phyloP scores from a whole-genome alignment of 2,888 invertebrate species.

The Melolontha melolontha region DNA sequence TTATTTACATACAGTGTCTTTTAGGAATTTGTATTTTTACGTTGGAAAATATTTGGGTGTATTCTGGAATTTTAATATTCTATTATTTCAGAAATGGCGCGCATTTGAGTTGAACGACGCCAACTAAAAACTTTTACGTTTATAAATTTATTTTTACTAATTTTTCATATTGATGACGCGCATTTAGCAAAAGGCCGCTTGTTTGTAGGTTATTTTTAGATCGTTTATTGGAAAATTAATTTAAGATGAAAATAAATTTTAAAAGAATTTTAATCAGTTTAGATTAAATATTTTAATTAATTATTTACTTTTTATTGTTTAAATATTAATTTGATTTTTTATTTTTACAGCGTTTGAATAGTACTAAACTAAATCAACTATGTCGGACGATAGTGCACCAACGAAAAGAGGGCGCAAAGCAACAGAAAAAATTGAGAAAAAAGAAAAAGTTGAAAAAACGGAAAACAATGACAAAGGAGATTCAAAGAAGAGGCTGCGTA shows the following conservation, averaged over 20 bases:
- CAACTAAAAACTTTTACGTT: constrained; percentile 32
- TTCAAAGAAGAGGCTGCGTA: constrained; percentile 46
- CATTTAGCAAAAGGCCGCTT: constrained; percentile 17
- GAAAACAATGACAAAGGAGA: constrained; percentile 49
- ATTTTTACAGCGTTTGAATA: constrained; percentile 13
- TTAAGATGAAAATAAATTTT: background rate
- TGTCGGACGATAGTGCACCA: constrained; percentile 64
- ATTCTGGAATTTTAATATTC: constrained; percentile 63
- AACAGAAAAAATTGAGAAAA: constrained; percentile 47
- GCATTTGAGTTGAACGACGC: constrained; percentile 41
- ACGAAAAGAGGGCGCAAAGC: constrained; percentile 67
- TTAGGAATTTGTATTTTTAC: constrained; percentile 44
- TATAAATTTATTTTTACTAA: constrained; percentile 19
- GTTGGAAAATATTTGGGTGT: constrained; percentile 64
- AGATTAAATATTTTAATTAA: background rate
- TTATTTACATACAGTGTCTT: constrained; percentile 48
- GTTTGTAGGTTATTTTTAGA: constrained; percentile 20
- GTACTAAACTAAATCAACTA: constrained; percentile 45
- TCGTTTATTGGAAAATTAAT: constrained; percentile 15
- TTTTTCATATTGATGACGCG: constrained; percentile 23
- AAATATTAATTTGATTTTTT: constrained; percentile 8
- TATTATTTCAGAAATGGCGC: constrained; percentile 60
- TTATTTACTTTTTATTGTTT: background rate
- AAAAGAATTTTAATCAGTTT: background rate
- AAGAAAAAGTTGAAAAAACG: constrained; percentile 49